Evolutionary conservation across 2,888 invertebrate species (phyloP), one percentile per base, ranked within the genome.

Genomic region (Agrotis puta): DNA sequence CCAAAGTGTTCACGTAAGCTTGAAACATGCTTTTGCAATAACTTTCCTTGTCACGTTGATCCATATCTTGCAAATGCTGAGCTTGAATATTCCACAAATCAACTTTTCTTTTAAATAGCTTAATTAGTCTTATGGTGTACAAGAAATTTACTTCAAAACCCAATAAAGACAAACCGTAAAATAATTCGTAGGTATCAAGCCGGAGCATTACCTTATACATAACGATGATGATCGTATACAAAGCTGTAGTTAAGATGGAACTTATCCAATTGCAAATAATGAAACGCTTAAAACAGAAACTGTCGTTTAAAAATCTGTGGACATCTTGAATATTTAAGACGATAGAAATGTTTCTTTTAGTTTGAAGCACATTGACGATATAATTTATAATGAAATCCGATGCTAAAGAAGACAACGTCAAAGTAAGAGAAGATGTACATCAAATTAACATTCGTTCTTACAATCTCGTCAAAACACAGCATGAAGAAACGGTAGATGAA

Each of bases 101-200:
- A 22, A 63, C 48, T 48, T 71, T 63, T 14, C 27, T 14, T 1
- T 18, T 43, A 3, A 67, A 27, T 9, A 71, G 16, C n/a, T 20
- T 48, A 13, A 63, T 73, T 2, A 73, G 14, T 39, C 71, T 73
- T 7, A 73, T 73, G 22, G 54, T 54, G 24, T 54, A 56, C 6
- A 71, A 1, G 7, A 73, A 56, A 6, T 62, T 73, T 14, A 73
- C 18, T 11, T 71, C 71, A 56, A 73, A 73, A 43, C 56, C 43
- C 6, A 64, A 33, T 1, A 45, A 27, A 16, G 63, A 27, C 27
- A 67, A 18, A 3, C 1, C 33, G 45, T 18, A 18, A 2, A 63
- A 2, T 13, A 71, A 9, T 45, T 64, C 5, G 64, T 14, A 33
- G 14, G 14, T 33, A 56, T n/a, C n/a, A 33, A 56, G n/a, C 13